Evolutionary conservation across 2,113 vertebrate species (phyloP).

Genomic region (Etia nguti): DNA sequence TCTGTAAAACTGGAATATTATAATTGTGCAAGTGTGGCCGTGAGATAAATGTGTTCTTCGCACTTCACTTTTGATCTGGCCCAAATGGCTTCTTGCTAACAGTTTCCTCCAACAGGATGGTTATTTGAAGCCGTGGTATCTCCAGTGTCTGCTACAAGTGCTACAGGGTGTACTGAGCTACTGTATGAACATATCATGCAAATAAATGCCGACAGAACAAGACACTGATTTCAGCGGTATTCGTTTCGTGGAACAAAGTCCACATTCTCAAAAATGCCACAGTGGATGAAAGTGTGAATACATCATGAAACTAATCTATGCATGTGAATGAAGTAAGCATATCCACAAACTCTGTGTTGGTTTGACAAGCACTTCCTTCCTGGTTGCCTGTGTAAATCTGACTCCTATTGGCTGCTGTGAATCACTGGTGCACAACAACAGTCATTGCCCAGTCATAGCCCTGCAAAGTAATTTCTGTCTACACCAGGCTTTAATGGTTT

Average conservation of each 20-base stretch:
- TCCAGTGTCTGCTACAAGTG: background rate
- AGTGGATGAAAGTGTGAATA: background rate
- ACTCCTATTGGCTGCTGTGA: slow-evolving; percentile 31
- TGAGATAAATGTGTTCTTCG: background rate
- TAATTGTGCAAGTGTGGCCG: background rate
- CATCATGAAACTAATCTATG: background rate
- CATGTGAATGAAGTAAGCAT: background rate
- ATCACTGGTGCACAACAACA: slow-evolving; percentile 52
- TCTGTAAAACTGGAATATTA: background rate
- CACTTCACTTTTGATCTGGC: background rate
- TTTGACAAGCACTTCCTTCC: slow-evolving; percentile 36
- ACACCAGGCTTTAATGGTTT: slow-evolving; percentile 32
- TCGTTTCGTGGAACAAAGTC: background rate
- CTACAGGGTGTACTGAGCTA: background rate
- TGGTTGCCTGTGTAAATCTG: slow-evolving; percentile 27
- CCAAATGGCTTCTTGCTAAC: background rate
- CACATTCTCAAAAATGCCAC: background rate
- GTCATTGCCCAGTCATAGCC: slow-evolving; percentile 39
- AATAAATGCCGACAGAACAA: background rate
- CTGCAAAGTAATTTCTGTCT: slow-evolving; percentile 33
- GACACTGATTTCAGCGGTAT: background rate
- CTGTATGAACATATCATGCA: slow-evolving; percentile 26
- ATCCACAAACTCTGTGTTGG: background rate
- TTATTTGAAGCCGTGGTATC: background rate
- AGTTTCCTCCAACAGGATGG: background rate